Evolutionary conservation across 2,113 vertebrate genomes (phyloP).

Genomic region (Rhinoderma darwinii): DNA sequence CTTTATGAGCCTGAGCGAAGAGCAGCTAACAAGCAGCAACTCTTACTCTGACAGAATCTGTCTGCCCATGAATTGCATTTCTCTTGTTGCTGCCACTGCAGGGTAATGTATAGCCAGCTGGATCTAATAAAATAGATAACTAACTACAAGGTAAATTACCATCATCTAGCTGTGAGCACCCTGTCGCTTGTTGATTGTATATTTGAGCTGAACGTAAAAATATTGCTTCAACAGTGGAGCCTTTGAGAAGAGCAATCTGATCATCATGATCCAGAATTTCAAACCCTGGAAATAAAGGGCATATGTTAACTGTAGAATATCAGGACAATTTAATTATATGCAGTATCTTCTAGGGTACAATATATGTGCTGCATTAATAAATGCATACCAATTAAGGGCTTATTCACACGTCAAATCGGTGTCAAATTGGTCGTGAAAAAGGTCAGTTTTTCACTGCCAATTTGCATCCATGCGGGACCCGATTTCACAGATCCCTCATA

Average conservation of each 20-base stretch:
- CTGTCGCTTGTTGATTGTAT: slow-evolving; percentile 76
- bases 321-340: background rate
- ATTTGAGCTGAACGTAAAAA: slow-evolving; percentile 87
- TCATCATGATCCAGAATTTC: slow-evolving; percentile 85
- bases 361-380: background rate
- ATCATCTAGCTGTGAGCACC: slow-evolving; percentile 70
- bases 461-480: too few relatives aligned
- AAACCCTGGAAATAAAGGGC: slow-evolving; percentile 79
- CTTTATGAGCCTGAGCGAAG: too few relatives aligned
- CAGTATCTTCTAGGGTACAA: background rate
- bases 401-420: too few relatives aligned
- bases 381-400: background rate
- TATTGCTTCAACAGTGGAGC: slow-evolving; percentile 88
- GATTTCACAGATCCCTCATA: too few relatives aligned
- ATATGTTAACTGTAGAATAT: background rate
- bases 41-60: too few relatives aligned
- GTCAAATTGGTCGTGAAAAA: too few relatives aligned
- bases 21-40: too few relatives aligned
- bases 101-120: too few relatives aligned
- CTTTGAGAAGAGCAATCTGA: slow-evolving; percentile 83
- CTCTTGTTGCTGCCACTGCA: too few relatives aligned
- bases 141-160: slow-evolving; percentile 69
- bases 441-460: too few relatives aligned
- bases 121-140: background rate
- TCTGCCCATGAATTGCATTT: too few relatives aligned